These are phyloP conservation scores for Hemibagrus guttatus DNA, from an alignment of 2,797 vertebrate genomes.

Conservation along the genomic window DNA sequence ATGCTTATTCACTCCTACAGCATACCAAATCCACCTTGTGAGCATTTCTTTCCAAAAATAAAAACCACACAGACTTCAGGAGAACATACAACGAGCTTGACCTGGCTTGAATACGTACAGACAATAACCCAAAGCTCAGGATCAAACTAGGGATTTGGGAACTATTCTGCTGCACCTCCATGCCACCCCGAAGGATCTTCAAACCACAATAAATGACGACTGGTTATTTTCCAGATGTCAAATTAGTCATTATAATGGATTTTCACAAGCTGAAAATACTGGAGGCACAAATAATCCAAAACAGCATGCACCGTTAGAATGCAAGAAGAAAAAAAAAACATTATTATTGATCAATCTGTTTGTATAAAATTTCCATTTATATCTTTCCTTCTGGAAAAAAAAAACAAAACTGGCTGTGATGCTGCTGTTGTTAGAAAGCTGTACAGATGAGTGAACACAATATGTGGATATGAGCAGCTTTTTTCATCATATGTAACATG, in stretches of 20 bases:
- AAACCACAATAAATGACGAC: neutral
- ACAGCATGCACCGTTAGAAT: neutral
- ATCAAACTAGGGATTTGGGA: neutral
- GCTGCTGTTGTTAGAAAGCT: neutral
- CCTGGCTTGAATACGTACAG: neutral
- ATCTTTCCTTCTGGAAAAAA: neutral
- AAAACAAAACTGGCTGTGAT: neutral
- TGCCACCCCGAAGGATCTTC: neutral
- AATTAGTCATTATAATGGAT: neutral
- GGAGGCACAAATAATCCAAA: slow-evolving; percentile 7
- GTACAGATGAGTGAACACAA: neutral
- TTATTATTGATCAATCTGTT: neutral
- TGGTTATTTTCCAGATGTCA: neutral
- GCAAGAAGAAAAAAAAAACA: neutral
- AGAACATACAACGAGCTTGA: neutral
- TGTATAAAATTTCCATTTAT: neutral
- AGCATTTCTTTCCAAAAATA: neutral
- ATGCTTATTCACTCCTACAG: neutral
- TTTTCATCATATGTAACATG: neutral
- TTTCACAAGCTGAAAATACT: neutral
- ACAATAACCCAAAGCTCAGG: neutral
- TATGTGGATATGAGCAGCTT: neutral
- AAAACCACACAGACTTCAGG: neutral
- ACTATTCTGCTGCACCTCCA: neutral
- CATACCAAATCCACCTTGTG: neutral